Evolutionary conservation across 1,140 invertebrate species (phyloP), one percentile per base, ranked within the genome.

Genomic region (Procambarus virginalis): DNA sequence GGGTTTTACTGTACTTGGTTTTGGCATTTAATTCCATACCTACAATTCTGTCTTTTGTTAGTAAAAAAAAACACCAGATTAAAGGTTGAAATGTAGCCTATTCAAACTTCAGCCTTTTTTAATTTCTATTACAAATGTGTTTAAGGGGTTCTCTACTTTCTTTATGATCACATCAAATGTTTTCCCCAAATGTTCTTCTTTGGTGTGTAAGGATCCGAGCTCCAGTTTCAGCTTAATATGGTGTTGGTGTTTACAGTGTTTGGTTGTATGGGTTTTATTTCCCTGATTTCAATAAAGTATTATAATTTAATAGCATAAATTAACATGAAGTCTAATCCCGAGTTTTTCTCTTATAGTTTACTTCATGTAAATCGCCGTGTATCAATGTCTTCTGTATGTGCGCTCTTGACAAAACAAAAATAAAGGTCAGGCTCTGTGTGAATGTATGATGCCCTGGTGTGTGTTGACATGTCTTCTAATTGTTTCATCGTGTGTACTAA

Each of bases 371-470:
- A 90, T 84, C 88, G 76, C 60, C 88, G 82, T 90, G 88, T 89
- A 89, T 90, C 88, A 90, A 79, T 90, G 88, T 90, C 82, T 90
- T 84, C 88, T 90, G 88, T 90, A 84, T 90, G 88, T 90, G 88
- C 82, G 82, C 82, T 90, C 78, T 82, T 82, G 80, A 82, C 79
- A 78, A 60, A 89, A 34, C 34, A 34, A 34, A 89, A 89, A 78
- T 79, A 51, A 84, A 84, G 82, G 82, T 90, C 88, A 90, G 88
- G 82, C 81, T 84, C 86, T 77, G 58, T 77, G 77, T 83, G 85
- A 60, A 90, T 84, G 88, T 90, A 70, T 70, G 82, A 75, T 84
- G 88, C 88, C 82, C 64, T 86, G 86, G 89, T 85, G 76, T 90
- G 84, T 86, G 73, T 90, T 86, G 70, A 90, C 84, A 70, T 90